Evolutionary conservation across 1,140 invertebrate species (phyloP).

Genomic region (Dryas iulia): DNA sequence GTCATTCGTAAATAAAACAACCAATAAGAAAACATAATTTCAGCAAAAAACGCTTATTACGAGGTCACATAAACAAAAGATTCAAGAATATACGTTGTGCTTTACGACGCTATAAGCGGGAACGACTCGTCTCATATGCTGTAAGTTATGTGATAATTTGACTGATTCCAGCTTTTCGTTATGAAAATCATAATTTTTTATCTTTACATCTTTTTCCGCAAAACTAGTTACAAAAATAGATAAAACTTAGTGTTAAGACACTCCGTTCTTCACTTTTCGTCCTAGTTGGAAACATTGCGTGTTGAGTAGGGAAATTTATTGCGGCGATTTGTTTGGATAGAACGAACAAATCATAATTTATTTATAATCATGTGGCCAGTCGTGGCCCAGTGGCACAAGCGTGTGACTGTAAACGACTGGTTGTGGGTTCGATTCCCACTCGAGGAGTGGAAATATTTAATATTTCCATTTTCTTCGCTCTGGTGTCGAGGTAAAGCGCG

Average conservation of each 20-base stretch:
- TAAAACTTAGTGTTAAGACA: background rate
- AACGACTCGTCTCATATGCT: background rate
- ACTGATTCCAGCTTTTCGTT: background rate
- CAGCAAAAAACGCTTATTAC: background rate
- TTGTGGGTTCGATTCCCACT: too few relatives aligned
- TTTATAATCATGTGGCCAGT: too few relatives aligned
- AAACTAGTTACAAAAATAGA: too few relatives aligned
- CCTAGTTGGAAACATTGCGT: background rate
- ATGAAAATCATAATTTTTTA: background rate
- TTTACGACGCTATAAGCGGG: background rate
- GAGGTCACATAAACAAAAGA: background rate
- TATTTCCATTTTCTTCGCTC: too few relatives aligned
- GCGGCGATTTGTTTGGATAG: background rate
- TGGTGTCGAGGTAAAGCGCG: too few relatives aligned
- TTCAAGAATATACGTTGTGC: background rate
- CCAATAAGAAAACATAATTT: too few relatives aligned
- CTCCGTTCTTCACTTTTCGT: background rate
- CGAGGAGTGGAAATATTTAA: too few relatives aligned
- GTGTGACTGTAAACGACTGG: too few relatives aligned
- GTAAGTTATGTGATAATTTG: slow-evolving; percentile 3
- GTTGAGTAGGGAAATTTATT: background rate
- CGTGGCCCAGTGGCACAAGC: too few relatives aligned
- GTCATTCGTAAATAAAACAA: too few relatives aligned
- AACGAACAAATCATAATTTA: background rate
- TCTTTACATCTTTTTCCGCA: too few relatives aligned